These are phyloP conservation scores for Syngnathoides biaculeatus DNA, from an alignment of 2,113 vertebrate genomes.

Conservation along the genomic window DNA sequence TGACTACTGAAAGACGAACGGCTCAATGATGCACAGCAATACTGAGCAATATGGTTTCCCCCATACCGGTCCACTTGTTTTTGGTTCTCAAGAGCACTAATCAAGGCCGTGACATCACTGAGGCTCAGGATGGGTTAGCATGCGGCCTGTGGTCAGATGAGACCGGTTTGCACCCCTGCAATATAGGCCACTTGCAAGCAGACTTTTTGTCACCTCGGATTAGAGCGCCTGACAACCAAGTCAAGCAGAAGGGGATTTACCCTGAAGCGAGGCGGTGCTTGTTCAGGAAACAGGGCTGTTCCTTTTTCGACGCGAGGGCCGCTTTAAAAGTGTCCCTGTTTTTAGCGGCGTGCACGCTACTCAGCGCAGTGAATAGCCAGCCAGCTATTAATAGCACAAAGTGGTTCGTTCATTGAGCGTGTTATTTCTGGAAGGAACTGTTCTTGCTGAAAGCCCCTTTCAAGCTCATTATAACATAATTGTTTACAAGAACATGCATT, in stretches of 20 bases:
- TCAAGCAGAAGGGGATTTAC: constrained; percentile 41
- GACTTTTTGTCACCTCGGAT: constrained; percentile 19
- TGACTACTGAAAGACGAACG: too few species aligned
- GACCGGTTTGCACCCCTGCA: too few species aligned
- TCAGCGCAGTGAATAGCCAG: constrained; percentile 34
- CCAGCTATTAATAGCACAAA: constrained; percentile 59
- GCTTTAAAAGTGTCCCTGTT: constrained; percentile 51
- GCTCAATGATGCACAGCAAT: too few species aligned
- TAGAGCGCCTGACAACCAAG: constrained; percentile 28
- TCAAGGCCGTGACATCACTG: too few species aligned
- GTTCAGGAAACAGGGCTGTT: constrained; percentile 42
- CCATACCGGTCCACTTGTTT: too few species aligned
- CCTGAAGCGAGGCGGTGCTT: constrained; percentile 23
- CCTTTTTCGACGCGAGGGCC: constrained; percentile 38
- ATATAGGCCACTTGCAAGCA: neutral
- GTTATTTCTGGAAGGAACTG: constrained; percentile 28
- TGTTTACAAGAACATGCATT: constrained; percentile 17
- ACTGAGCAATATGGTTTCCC: too few species aligned
- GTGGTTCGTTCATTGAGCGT: constrained; percentile 33
- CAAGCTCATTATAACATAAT: constrained; percentile 14
- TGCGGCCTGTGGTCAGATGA: too few species aligned
- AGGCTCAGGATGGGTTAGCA: too few species aligned
- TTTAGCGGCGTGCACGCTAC: constrained; percentile 38
- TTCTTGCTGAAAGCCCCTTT: constrained; percentile 5
- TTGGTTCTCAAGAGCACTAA: too few species aligned